Evolutionary conservation across 1,140 invertebrate genomes (phyloP).

Genomic region (Lycorma delicatula): DNA sequence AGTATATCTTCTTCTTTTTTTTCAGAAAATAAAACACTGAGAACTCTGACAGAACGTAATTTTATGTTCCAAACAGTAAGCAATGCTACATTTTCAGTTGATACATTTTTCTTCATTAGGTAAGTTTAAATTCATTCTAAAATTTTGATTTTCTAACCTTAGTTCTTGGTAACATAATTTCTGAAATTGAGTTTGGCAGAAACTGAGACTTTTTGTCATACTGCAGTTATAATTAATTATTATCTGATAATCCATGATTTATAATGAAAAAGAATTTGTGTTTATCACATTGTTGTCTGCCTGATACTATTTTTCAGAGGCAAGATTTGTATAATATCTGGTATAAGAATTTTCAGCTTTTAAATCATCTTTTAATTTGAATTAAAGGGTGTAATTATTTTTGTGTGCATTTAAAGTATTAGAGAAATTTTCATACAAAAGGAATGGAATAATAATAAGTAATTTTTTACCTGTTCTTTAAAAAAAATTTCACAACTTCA

Average conservation of each 20-base stretch:
- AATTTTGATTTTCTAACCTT: background rate
- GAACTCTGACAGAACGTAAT: conserved; percentile 64
- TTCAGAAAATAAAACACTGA: conserved; percentile 56
- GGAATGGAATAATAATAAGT: too few species aligned
- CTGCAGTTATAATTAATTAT: background rate
- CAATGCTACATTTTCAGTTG: conserved; percentile 84
- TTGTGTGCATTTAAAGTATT: too few species aligned
- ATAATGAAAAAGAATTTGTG: too few species aligned
- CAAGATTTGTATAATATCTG: too few species aligned
- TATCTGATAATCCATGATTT: background rate
- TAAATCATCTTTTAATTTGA: too few species aligned
- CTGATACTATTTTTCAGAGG: too few species aligned
- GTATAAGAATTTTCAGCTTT: too few species aligned
- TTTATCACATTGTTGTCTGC: too few species aligned
- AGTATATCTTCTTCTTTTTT: conserved; percentile 14
- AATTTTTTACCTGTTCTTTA: too few species aligned
- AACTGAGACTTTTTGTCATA: background rate
- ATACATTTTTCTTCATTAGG: conserved; percentile 89
- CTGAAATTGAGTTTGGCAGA: background rate
- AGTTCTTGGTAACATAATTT: background rate
- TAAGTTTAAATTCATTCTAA: conserved; percentile 27
- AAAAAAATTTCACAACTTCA: too few species aligned
- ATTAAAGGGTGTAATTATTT: too few species aligned
- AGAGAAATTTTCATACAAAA: too few species aligned
- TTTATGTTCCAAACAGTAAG: conserved; percentile 76